phyloP scores from a whole-genome alignment of 2,888 invertebrate genomes.

The Lasioglossum calceatum region DNA sequence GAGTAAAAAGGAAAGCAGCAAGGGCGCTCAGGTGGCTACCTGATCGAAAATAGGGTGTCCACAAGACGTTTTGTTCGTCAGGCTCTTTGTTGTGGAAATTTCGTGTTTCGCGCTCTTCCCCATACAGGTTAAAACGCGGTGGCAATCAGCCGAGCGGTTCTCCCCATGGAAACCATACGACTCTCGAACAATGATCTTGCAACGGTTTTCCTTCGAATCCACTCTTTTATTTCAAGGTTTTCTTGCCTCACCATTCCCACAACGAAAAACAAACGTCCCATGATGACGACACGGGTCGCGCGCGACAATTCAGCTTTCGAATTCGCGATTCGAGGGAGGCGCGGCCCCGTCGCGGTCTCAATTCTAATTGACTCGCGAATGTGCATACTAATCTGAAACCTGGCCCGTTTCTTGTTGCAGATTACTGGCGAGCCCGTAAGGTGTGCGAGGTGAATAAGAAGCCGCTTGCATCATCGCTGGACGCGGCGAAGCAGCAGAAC shows the following conservation, averaged over 20 bases:
- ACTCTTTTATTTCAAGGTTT: not conserved
- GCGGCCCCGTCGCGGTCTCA: slow-evolving; percentile 2
- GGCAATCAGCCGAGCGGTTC: slow-evolving; percentile 56
- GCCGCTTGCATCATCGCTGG: slow-evolving; percentile 63
- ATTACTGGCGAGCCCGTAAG: slow-evolving; percentile 81
- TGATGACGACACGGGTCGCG: not conserved
- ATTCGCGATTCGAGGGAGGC: not conserved
- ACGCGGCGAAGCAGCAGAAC: slow-evolving; percentile 71
- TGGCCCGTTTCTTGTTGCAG: slow-evolving; percentile 72
- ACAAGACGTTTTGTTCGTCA: slow-evolving; percentile 74
- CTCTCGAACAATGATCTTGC: slow-evolving; percentile 19
- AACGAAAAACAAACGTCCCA: not conserved
- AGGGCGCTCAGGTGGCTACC: slow-evolving; percentile 77
- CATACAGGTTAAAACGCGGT: slow-evolving; percentile 66
- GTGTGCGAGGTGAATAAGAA: slow-evolving; percentile 76
- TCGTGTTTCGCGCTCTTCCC: slow-evolving; percentile 64
- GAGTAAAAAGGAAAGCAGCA: slow-evolving; percentile 60
- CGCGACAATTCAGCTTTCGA: not conserved
- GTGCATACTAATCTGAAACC: slow-evolving; percentile 28
- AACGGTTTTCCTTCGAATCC: slow-evolving; percentile 23
- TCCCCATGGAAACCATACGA: not conserved
- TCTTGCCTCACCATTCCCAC: not conserved
- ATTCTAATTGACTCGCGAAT: slow-evolving; percentile 26
- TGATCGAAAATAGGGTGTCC: slow-evolving; percentile 76
- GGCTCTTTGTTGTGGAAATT: slow-evolving; percentile 80